Evolutionary conservation across 2,888 invertebrate genomes (phyloP).

Genomic region (Hirtodrosophila confusa): DNA sequence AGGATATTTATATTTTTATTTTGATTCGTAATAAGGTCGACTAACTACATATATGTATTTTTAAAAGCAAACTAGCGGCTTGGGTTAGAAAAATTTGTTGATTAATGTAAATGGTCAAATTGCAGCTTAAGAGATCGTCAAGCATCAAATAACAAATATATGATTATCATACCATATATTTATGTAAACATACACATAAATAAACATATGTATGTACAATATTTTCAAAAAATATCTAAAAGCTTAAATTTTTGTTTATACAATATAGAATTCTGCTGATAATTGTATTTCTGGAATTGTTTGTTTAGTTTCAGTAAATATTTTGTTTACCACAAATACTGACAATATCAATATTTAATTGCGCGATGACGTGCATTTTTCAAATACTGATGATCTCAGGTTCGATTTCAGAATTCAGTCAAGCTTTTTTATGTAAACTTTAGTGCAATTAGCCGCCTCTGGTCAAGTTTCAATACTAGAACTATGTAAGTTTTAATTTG

Average conservation of each 20-base stretch:
- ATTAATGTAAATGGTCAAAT: slow-evolving; percentile 7
- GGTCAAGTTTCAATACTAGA: neutral
- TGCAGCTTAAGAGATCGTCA: slow-evolving; percentile 23
- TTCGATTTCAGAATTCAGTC: neutral
- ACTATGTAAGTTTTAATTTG: slow-evolving; percentile 11
- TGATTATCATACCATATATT: no score
- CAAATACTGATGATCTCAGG: slow-evolving; percentile 35
- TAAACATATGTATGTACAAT: no score
- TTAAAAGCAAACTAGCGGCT: no score
- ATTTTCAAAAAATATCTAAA: no score
- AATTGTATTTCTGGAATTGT: slow-evolving; percentile 6
- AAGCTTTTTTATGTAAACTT: slow-evolving; percentile 6
- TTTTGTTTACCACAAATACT: neutral
- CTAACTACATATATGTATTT: no score
- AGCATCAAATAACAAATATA: slow-evolving; percentile 17
- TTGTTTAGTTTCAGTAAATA: slow-evolving; percentile 15
- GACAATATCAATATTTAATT: slow-evolving; percentile 8
- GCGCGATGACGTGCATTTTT: slow-evolving; percentile 15
- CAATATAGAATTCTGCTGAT: neutral
- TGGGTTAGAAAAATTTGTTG: neutral
- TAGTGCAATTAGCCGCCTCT: slow-evolving; percentile 4
- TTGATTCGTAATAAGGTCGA: no score
- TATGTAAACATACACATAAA: no score
- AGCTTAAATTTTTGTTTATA: neutral
- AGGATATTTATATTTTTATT: no score